Base-by-base conservation (phyloP, 2,113 vertebrate species). In the Ancistrus triradiatus region DNA sequence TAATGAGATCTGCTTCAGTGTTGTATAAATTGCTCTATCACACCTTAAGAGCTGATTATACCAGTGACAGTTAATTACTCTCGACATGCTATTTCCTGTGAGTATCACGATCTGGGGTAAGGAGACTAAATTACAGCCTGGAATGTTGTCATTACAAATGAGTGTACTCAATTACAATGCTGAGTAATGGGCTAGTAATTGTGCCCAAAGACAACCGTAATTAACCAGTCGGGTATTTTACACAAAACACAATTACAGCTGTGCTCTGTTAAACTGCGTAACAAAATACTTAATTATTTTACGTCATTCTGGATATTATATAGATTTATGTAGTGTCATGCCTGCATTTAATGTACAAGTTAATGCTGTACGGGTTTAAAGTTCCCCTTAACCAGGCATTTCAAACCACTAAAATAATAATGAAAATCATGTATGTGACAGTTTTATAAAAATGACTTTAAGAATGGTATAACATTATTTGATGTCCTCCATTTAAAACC, bases 61-160 rank as follows among this genome's bases (percentile, higher is more conserved):
- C 17, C 42, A 63, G 40, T 71, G 68, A 55, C 48, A 44, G 59
- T 71, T 74, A 74, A 74, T 64, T 74, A 71, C 24, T 37, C 31
- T 66, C 42, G 64, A 50, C 63, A 63, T 63, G 60, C 60, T 62
- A 74, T 55, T 74, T 67, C 68, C 68, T 74, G 40, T 22, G 63
- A 52, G 59, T 59, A 67, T 63, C 59, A 50, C 48, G 48, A 37
- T 66, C 56, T 44, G 48, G 73, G 63, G 31, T 63, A 55, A 64
- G 35, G 52, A 66, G 48, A 63, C 63, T 74, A 63, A 67, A 74
- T 74, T 70, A 70, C 63, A 58, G 52, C 52, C 37, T 70, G 21
- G 48, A 52, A 57, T 57, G 70, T 72, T 68, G 53, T 68, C 68
- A 70, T 74, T 64, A 64, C 48, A 46, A 42, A 63, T 48, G 53